phyloP scores from a whole-genome alignment of 2,888 invertebrate genomes.

The Phaonia tiefii region DNA sequence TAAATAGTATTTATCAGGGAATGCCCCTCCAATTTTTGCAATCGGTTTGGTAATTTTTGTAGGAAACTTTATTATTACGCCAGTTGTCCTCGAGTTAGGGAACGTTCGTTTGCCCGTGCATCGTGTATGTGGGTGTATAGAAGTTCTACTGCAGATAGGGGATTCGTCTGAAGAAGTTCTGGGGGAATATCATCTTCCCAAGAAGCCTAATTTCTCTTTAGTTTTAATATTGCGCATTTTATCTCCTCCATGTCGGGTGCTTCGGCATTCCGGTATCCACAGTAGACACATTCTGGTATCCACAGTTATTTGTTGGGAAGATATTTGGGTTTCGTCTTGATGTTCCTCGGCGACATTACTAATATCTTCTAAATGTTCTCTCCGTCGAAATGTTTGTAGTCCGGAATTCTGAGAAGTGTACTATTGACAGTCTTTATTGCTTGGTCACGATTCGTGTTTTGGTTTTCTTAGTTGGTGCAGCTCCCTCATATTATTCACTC shows the following conservation, averaged over 20 bases:
- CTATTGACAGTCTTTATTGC: background rate
- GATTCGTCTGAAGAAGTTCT: slow-evolving; percentile 1
- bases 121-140: no score
- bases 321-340: slow-evolving; percentile 10
- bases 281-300: background rate
- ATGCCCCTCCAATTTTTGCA: no score
- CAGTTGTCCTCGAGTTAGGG: no score
- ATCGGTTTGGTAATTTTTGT: no score
- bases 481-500: no score
- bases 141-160: background rate
- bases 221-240: background rate
- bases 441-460: background rate
- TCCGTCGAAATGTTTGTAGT: background rate
- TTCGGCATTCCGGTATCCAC: background rate
- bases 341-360: slow-evolving; percentile 3
- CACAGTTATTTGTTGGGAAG: background rate
- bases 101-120: no score
- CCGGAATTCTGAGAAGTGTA: background rate
- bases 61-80: no score
- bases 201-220: background rate
- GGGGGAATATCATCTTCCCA: background rate
- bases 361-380: background rate
- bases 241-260: background rate
- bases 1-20: no score
- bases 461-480: background rate